phyloP scores from a whole-genome alignment of 2,888 invertebrate species.

The Rotaria sp. region DNA sequence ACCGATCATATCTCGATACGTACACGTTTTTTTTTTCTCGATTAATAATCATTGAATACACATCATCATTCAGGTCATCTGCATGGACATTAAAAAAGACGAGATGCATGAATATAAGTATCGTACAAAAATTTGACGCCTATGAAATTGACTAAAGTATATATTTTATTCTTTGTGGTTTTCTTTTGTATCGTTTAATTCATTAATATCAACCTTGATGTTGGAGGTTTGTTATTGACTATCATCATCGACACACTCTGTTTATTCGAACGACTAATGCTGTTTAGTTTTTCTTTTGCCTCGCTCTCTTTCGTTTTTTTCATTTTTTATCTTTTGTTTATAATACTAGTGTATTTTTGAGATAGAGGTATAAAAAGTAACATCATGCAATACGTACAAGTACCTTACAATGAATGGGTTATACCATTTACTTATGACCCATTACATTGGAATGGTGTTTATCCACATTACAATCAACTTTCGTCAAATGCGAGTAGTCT shows the following conservation, averaged over 20 bases:
- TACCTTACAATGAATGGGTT: not conserved
- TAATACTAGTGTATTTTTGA: too few species aligned
- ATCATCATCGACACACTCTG: not conserved
- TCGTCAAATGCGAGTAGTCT: conserved; percentile 9
- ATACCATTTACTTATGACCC: not conserved
- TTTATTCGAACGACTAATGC: not conserved
- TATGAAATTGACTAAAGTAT: not conserved
- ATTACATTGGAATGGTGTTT: not conserved
- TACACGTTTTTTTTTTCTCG: conserved; percentile 52
- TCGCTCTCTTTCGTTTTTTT: not conserved
- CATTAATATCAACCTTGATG: not conserved
- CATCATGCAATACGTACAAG: not conserved
- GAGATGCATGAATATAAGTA: not conserved
- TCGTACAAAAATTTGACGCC: not conserved
- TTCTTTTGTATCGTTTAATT: not conserved
- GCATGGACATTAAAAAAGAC: not conserved
- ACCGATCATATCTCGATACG: conserved; percentile 49
- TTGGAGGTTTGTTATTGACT: not conserved
- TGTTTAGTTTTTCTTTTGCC: not conserved
- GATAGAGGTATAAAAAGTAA: not conserved
- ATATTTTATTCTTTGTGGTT: not conserved
- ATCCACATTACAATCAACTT: not conserved
- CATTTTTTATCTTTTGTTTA: not conserved
- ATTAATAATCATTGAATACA: conserved; percentile 33
- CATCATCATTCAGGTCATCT: not conserved